Base-by-base conservation (phyloP, 2,113 vertebrate species). In the Hippocampus abdominalis region DNA sequence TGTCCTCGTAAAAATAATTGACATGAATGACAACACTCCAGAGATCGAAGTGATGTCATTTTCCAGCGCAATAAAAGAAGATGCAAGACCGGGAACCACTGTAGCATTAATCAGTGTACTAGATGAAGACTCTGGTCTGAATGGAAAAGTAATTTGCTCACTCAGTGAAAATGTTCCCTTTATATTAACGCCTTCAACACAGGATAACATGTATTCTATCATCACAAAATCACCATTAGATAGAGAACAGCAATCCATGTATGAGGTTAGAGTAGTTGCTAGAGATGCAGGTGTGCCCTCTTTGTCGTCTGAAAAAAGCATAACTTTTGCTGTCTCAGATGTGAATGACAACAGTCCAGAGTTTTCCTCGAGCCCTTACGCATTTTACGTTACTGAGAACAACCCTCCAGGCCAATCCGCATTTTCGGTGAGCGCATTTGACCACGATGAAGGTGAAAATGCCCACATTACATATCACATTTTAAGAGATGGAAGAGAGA, bases 21-120 rank as follows among this genome's bases (percentile, higher is more conserved):
- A 90, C 4, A 1, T 82, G 2, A 90, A 90, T 62, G 89, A 90
- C 39, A 96, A 96, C 0, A 85, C 85, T 5, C 95, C 95, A 3
- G 90, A 93, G 44, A 93, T 95, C 65, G 86, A 93, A 40, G 89
- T 95, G 46, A 95, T 92, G 0, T 94, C 93, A 11, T 77, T 95
- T 73, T 94, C 94, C 29, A 93, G 90, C 40, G 89, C 93, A 0
- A 85, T 96, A 27, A 60, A 66, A 0, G 88, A 89, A 51, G 73
- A 87, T 49, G 70, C 82, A 3, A 82, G 74, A 23, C 48, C 51
- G 2, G 86, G 88, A 20, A 88, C 84, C 0, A 81, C 79, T 0
- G 75, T 90, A 0, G 84, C 86, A 0, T 32, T 88, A 1, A 82
- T 90, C 18, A 87, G 74, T 73, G 84, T 89, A 1, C 78, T 60